These are phyloP conservation scores for Diplodus puntazzo DNA, from an alignment of 2,797 vertebrate species.

Conservation along the genomic window DNA sequence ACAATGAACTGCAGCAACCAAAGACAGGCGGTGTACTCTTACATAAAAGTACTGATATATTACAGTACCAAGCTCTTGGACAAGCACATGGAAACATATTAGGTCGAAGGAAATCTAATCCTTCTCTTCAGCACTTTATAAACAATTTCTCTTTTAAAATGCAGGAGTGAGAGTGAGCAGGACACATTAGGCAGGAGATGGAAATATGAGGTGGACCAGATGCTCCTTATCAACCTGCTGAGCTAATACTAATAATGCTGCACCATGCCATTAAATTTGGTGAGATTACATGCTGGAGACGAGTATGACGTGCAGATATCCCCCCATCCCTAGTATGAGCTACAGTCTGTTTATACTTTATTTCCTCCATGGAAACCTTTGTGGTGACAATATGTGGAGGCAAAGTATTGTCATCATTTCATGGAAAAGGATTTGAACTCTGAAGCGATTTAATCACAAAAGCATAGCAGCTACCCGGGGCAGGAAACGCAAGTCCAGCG, in stretches of 20 bases:
- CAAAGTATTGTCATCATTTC: background rate
- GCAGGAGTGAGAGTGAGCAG: constrained; percentile 42
- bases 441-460: background rate
- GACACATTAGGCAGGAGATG: constrained; percentile 30
- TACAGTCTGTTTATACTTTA: background rate
- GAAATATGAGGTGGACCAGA: constrained; percentile 47
- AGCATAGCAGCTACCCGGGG: constrained; percentile 3
- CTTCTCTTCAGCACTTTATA: constrained; percentile 60
- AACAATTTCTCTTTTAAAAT: constrained; percentile 55
- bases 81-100: constrained; percentile 62
- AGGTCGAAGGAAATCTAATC: constrained; percentile 51
- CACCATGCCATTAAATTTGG: background rate
- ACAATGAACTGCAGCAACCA: constrained; percentile 15
- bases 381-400: background rate
- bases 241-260: constrained; percentile 13
- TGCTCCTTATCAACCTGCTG: constrained; percentile 25
- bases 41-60: constrained; percentile 54
- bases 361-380: background rate
- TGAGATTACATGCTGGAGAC: background rate
- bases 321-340: background rate
- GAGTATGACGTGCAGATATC: background rate
- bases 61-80: constrained; percentile 48
- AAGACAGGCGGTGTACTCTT: constrained; percentile 26
- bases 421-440: constrained; percentile 1
- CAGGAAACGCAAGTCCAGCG: constrained; percentile 1